Percentiles rank a stretch among this genome's conserved stretches.
Conservation (phyloP, 2,797 vertebrate species). For the Gymnocypris eckloni region DNA sequence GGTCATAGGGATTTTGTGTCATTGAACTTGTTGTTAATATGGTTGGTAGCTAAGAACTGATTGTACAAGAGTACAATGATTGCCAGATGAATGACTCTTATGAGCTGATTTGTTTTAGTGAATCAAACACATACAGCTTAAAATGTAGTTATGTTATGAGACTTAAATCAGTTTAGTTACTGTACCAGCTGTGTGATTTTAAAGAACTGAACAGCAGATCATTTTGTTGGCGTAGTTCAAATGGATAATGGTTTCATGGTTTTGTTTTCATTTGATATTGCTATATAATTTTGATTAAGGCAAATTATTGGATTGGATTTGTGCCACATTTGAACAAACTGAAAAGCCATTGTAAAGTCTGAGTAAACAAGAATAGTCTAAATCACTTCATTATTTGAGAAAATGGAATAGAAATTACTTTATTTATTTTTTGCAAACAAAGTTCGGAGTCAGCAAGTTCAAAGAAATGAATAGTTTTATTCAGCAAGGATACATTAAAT, state of each 20-base stretch:
- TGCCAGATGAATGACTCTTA: background rate
- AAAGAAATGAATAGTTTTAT: too few species aligned
- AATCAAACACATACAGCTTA: background rate
- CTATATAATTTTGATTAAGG: too few species aligned
- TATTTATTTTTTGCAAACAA: background rate
- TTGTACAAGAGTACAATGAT: background rate
- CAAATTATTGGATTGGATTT: background rate
- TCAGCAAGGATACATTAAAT: too few species aligned
- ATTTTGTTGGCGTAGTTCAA: too few species aligned
- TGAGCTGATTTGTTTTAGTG: background rate
- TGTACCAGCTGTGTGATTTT: background rate
- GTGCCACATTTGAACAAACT: background rate
- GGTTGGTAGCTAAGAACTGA: background rate
- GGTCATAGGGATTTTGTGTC: background rate
- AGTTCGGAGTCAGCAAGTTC: background rate
- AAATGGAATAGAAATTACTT: background rate
- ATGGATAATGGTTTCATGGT: too few species aligned
- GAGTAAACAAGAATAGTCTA: background rate
- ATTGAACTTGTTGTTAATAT: too few species aligned
- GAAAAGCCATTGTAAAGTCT: background rate
- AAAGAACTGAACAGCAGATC: too few species aligned
- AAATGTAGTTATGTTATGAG: too few species aligned
- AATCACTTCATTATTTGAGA: background rate
- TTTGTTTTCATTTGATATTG: too few species aligned
- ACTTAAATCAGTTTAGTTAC: background rate